These are phyloP conservation scores for Diachrysia chrysitis DNA, from an alignment of 2,888 invertebrate genomes.

Conservation along the genomic window DNA sequence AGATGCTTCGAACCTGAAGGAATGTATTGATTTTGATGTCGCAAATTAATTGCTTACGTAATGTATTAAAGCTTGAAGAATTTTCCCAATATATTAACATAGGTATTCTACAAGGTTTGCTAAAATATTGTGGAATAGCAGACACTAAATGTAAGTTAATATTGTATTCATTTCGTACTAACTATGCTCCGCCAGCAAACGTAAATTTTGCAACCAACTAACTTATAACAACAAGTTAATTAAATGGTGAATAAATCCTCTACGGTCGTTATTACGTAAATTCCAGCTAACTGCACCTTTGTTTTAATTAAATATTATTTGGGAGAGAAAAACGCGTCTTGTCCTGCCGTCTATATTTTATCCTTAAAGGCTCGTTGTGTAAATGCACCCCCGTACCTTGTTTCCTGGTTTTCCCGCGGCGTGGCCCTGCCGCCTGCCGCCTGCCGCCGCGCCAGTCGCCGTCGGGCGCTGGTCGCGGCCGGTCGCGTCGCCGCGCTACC, in stretches of 20 bases:
- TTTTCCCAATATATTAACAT: too few species aligned
- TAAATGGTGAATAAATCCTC: conserved; percentile 31
- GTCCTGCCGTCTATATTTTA: conserved; percentile 47
- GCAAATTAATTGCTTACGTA: not conserved
- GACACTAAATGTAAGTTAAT: conserved; percentile 17
- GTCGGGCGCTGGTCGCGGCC: conserved; percentile 65
- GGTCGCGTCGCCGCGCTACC: conserved; percentile 60
- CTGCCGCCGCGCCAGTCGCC: conserved; percentile 53
- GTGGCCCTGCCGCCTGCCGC: conserved; percentile 17
- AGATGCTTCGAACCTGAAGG: not conserved
- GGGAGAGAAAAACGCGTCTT: conserved; percentile 45
- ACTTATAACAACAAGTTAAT: conserved; percentile 46
- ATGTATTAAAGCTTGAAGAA: not conserved
- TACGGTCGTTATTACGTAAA: conserved; percentile 44
- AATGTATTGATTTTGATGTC: not conserved
- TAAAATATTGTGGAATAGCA: not conserved
- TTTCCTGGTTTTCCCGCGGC: conserved; percentile 49
- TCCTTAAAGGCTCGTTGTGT: conserved; percentile 45
- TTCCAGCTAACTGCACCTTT: conserved; percentile 42
- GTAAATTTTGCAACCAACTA: conserved; percentile 12
- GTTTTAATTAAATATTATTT: conserved; percentile 57
- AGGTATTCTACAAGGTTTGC: not conserved
- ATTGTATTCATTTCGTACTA: conserved; percentile 8
- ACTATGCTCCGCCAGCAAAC: conserved; percentile 13
- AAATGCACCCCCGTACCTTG: conserved; percentile 49